Evolutionary conservation across 2,113 vertebrate species (phyloP), one percentile per base, ranked within the genome.

Genomic region (Plecotus auritus): DNA sequence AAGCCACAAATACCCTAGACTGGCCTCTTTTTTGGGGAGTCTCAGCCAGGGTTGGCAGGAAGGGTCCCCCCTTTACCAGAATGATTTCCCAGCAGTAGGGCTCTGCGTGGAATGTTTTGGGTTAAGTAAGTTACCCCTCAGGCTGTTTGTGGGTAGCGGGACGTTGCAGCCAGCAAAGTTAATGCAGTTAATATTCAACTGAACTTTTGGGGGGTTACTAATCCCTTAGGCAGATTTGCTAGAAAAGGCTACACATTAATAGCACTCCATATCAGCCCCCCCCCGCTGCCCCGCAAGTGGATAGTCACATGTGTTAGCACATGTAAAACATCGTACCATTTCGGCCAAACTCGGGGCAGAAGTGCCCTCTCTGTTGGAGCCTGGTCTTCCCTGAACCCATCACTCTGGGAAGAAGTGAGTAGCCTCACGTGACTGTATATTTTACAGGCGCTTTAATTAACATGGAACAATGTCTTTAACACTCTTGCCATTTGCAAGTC

Each of bases 231-330:
- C 97, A 80, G 99, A 98, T 98, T 98, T 96, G 98, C 98, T 97
- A 98, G 98, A 98, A 99, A 99, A 99, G 99, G 98, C 99, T 99
- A 98, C 98, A 98, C 99, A 99, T 99, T 99, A 99, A 99, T 99
- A 99, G 98, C 97, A 72, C 98, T 99, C 98, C 98, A 98, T 99
- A 99, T 99, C 98, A 98, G 98, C 98, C 98, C 16, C 28, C 16
- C 73, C 26, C 26, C 72, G 4, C 97, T 98, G 98, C 98, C 98
- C 98, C 97, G 6, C 18, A 98, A 98, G 98, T 98, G 97, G 98
- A 97, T 97, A 98, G 97, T 97, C 97, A 96, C 98, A 94, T 97
- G 87, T 97, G 97, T 97, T 97, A 98, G 97, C 98, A 96, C 97
- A 96, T 97, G 97, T 97, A 97, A 97, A 76, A 97, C 96, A 95